Conservation (phyloP, 2,113 vertebrate genomes). For the Camelus dromedarius region DNA sequence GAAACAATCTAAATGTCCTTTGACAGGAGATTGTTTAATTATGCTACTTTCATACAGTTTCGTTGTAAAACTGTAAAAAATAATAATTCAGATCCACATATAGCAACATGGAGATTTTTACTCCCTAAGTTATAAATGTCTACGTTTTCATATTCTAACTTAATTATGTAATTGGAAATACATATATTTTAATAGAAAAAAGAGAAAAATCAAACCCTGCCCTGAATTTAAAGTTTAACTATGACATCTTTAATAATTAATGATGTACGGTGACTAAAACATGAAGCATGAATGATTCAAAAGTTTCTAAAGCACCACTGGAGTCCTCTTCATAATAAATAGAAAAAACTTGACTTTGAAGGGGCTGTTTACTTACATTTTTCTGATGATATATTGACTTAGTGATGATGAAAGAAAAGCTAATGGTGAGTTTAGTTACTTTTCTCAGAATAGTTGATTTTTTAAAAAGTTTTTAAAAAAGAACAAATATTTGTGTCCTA, state of each 20-base stretch:
- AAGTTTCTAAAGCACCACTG: neutral
- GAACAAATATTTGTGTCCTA: constrained; percentile 5
- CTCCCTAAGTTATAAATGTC: neutral
- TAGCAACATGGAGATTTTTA: neutral
- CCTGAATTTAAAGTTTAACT: constrained; percentile 36
- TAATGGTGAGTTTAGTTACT: neutral
- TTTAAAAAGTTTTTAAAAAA: neutral
- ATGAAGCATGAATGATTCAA: neutral
- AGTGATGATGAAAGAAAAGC: neutral
- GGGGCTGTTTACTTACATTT: neutral
- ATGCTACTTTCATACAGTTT: neutral
- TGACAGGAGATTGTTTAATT: neutral
- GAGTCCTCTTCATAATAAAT: constrained; percentile 4
- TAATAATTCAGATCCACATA: neutral
- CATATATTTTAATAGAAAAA: neutral
- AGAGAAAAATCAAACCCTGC: neutral
- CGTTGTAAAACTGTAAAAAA: constrained; percentile 8
- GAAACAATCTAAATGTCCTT: neutral
- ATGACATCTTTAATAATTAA: neutral
- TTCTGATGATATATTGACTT: neutral
- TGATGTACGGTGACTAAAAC: neutral
- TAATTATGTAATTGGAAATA: constrained; percentile 24
- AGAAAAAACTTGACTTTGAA: neutral
- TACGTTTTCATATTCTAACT: constrained; percentile 11
- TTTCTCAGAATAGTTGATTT: neutral